phyloP scores from a whole-genome alignment of 1,140 invertebrate species.

The Probaryconus sp. region DNA sequence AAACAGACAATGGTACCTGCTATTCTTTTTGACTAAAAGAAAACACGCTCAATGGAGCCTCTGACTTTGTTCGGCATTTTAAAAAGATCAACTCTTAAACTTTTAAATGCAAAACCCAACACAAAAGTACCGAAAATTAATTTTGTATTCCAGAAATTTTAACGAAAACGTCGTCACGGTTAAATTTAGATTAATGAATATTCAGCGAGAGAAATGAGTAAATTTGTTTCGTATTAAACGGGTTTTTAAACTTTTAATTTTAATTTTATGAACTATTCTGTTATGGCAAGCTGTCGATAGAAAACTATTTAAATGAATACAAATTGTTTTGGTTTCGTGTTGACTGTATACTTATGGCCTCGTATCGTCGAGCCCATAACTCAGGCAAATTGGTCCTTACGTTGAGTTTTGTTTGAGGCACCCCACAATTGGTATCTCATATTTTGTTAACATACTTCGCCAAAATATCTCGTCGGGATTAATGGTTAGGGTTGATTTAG shows the following conservation, averaged over 20 bases:
- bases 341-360: slow-evolving; percentile 50
- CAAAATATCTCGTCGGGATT: slow-evolving; percentile 44
- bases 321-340: slow-evolving; percentile 44
- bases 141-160: slow-evolving; percentile 32
- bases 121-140: neutral
- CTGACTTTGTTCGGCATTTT: slow-evolving; percentile 65
- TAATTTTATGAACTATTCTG: neutral
- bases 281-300: slow-evolving; percentile 29
- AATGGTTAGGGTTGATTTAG: slow-evolving; percentile 55
- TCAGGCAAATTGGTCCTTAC: slow-evolving; percentile 53
- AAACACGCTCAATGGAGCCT: slow-evolving; percentile 62
- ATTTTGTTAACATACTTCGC: slow-evolving; percentile 53
- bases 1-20: slow-evolving; percentile 70
- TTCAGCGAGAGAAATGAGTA: too few species aligned
- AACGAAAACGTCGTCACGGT: too few species aligned
- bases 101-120: slow-evolving; percentile 37
- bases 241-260: too few species aligned
- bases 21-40: slow-evolving; percentile 46
- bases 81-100: slow-evolving; percentile 70
- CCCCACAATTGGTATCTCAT: slow-evolving; percentile 52
- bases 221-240: too few species aligned
- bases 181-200: too few species aligned
- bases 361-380: slow-evolving; percentile 38
- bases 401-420: slow-evolving; percentile 45
- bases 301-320: slow-evolving; percentile 43